These are phyloP conservation scores for Taenaris catops DNA, from an alignment of 2,888 invertebrate species.

Conservation along the genomic window DNA sequence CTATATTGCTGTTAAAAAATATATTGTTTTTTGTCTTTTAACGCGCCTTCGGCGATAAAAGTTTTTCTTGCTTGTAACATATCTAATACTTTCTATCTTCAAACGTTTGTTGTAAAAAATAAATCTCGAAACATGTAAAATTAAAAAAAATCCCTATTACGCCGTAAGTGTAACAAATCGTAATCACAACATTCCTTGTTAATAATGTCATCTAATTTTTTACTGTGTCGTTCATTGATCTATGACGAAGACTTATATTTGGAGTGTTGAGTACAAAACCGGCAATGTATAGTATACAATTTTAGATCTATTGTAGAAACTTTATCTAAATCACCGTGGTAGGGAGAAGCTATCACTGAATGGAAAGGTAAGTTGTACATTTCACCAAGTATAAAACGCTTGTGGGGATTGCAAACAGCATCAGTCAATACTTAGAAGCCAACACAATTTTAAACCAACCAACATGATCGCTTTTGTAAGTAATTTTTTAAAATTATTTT, in stretches of 20 bases:
- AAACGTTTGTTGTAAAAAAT: conserved; percentile 27
- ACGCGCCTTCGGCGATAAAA: too few relatives aligned
- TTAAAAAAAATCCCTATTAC: conserved; percentile 34
- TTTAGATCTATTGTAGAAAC: not conserved
- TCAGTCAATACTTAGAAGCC: conserved; percentile 63
- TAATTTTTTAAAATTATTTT: conserved; percentile 27
- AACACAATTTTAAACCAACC: conserved; percentile 52
- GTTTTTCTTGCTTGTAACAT: not conserved
- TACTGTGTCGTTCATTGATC: conserved; percentile 33
- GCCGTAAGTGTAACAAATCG: conserved; percentile 36
- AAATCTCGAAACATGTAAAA: conserved; percentile 40
- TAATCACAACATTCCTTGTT: conserved; percentile 6
- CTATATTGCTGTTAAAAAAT: too few relatives aligned
- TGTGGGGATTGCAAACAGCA: conserved; percentile 48
- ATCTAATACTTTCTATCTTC: conserved; percentile 36
- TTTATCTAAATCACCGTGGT: conserved; percentile 27
- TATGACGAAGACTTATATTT: too few relatives aligned
- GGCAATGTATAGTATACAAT: conserved; percentile 29
- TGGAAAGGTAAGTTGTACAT: conserved; percentile 67
- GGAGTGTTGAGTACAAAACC: too few relatives aligned
- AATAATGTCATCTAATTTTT: not conserved
- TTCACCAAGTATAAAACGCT: conserved; percentile 74
- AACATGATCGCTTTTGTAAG: conserved; percentile 77
- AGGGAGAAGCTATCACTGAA: conserved; percentile 58
- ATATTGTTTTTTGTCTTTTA: too few relatives aligned